Percentiles rank a stretch among this genome's conserved stretches.
phyloP scores from a whole-genome alignment of 2,113 vertebrate species.

The Hippocampus mohnikei region DNA sequence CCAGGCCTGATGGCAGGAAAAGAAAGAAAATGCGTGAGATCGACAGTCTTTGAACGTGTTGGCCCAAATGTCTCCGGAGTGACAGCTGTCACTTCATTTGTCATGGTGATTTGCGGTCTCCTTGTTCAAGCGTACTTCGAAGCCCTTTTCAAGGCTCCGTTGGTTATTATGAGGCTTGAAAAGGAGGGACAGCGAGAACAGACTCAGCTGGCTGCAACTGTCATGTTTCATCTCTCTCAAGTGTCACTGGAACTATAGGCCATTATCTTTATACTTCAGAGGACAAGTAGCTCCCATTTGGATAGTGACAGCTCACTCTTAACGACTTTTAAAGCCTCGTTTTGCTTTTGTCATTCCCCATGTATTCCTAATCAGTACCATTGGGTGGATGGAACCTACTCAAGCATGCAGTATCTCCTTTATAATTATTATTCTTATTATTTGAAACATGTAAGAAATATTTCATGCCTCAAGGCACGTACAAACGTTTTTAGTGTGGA shows the following conservation, averaged over 20 bases:
- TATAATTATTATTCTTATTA: no score
- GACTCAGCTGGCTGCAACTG: not conserved
- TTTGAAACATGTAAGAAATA: not conserved
- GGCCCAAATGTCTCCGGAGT: slow-evolving; percentile 11
- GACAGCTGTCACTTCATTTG: slow-evolving; percentile 16
- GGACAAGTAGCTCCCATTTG: slow-evolving; percentile 5
- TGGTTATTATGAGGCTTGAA: slow-evolving; percentile 3
- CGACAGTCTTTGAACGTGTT: slow-evolving; percentile 25
- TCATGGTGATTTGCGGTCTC: slow-evolving; percentile 27
- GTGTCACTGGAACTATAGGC: slow-evolving; percentile 13
- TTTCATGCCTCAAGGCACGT: not conserved
- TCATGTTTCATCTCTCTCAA: slow-evolving; percentile 24
- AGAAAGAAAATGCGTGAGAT: slow-evolving; percentile 17
- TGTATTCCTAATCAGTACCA: slow-evolving; percentile 15
- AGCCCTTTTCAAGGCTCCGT: slow-evolving; percentile 5
- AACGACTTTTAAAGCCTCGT: slow-evolving; percentile 16
- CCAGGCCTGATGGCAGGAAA: slow-evolving; percentile 58
- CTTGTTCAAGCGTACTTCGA: slow-evolving; percentile 1
- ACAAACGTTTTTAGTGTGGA: not conserved
- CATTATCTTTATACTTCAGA: slow-evolving; percentile 24
- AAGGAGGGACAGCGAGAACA: not conserved
- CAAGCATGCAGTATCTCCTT: not conserved
- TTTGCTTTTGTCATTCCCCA: not conserved
- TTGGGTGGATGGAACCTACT: slow-evolving; percentile 20
- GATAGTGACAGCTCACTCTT: not conserved